Percentiles rank a stretch among this genome's conserved stretches.
phyloP scores from a whole-genome alignment of 2,113 vertebrate species.

The Apodemus speciosus region DNA sequence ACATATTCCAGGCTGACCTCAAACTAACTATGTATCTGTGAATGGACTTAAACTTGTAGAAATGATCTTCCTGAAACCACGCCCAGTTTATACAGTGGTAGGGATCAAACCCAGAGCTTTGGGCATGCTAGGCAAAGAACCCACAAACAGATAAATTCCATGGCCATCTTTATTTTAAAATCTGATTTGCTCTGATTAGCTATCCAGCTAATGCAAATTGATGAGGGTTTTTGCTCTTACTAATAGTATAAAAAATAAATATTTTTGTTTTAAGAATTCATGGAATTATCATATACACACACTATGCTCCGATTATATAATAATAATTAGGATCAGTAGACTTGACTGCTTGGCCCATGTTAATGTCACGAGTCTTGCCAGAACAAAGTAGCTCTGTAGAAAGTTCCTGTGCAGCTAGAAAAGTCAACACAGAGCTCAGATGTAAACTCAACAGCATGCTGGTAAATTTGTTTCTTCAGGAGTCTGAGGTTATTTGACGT shows the following conservation, averaged over 20 bases:
- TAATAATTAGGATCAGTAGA: slow-evolving; percentile 4
- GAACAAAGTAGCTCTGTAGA: not conserved
- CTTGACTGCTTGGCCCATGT: not conserved
- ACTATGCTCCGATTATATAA: not conserved
- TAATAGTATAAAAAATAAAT: not conserved
- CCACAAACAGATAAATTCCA: not conserved
- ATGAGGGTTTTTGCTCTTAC: not conserved
- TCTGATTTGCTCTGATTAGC: slow-evolving; percentile 28
- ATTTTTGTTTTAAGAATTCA: not conserved
- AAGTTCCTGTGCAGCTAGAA: slow-evolving; percentile 1
- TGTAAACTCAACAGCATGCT: not conserved
- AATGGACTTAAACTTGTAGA: not conserved
- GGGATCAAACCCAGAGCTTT: not conserved
- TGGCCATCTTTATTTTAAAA: not conserved
- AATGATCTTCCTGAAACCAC: too few relatives aligned
- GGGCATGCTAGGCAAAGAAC: not conserved
- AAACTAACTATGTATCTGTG: not conserved
- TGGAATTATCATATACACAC: not conserved
- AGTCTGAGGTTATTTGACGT: slow-evolving; percentile 66
- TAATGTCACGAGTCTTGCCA: not conserved
- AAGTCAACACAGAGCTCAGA: slow-evolving; percentile 34
- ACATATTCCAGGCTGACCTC: not conserved
- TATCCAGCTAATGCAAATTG: not conserved
- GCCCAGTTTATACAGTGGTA: not conserved
- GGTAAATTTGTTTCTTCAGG: not conserved